phyloP scores from a whole-genome alignment of 1,140 invertebrate genomes.

The Thereuonema tuberculata region DNA sequence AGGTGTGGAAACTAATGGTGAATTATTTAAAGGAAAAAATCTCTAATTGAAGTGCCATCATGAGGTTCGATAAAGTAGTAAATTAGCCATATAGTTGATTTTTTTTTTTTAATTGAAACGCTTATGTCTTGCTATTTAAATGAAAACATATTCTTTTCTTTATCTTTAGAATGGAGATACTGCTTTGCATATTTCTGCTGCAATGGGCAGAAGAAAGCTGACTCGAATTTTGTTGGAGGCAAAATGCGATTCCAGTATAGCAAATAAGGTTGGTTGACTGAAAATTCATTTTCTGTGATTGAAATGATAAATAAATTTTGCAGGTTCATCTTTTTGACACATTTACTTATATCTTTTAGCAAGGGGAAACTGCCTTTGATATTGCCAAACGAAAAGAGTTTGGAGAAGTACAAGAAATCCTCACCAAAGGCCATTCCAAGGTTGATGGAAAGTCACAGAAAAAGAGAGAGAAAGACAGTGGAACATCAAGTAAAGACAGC shows the following conservation, averaged over 20 bases:
- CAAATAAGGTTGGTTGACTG: conserved; percentile 81
- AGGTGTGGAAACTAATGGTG: no score
- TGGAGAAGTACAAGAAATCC: conserved; percentile 59
- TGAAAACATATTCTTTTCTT: conserved; percentile 22
- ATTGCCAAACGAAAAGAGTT: conserved; percentile 77
- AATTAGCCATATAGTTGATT: no score
- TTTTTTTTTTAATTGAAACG: no score
- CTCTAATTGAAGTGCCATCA: no score
- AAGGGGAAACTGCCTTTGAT: conserved; percentile 77
- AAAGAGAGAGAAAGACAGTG: conserved; percentile 21
- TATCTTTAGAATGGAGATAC: conserved; percentile 74
- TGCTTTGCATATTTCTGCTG: conserved; percentile 79
- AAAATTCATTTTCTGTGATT: conserved; percentile 14
- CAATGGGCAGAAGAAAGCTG: conserved; percentile 81
- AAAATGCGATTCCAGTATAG: conserved; percentile 56
- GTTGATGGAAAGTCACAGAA: conserved; percentile 9
- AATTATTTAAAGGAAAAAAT: no score
- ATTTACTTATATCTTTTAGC: conserved; percentile 31
- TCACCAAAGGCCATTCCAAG: conserved; percentile 11
- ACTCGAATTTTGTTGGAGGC: conserved; percentile 80
- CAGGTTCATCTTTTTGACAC: not conserved
- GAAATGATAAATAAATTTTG: not conserved
- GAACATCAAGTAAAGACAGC: conserved; percentile 22
- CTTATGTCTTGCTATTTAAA: no score
- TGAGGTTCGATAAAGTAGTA: no score